Evolutionary conservation across 92 coral and sea anemone genomes (phyloP).

Genomic region (Meandrina meandrites): DNA sequence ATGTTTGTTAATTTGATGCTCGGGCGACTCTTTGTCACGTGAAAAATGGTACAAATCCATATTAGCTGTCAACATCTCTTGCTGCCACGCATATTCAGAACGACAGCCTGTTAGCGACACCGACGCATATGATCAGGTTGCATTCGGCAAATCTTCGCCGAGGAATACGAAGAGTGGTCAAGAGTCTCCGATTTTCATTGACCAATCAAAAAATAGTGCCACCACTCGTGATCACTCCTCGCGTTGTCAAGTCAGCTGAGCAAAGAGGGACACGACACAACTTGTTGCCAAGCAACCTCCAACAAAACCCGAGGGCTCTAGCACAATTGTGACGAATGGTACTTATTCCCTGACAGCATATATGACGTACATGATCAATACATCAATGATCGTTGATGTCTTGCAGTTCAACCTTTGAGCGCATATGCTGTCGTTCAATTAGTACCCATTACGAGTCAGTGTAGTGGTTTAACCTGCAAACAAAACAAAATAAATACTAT

Average conservation of each 20-base stretch:
- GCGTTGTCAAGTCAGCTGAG: neutral
- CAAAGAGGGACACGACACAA: neutral
- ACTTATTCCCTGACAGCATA: neutral
- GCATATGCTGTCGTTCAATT: neutral
- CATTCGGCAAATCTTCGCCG: neutral
- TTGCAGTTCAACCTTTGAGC: neutral
- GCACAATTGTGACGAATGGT: neutral
- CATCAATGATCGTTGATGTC: neutral
- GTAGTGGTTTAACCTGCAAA: slow-evolving; percentile 56
- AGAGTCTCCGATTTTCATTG: neutral
- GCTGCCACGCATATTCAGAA: neutral
- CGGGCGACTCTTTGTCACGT: neutral
- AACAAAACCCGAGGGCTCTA: neutral
- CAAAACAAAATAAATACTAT: neutral
- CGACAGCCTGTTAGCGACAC: neutral
- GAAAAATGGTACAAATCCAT: neutral
- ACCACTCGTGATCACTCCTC: neutral
- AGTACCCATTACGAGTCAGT: slow-evolving; percentile 41
- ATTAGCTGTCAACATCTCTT: neutral
- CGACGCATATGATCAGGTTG: neutral
- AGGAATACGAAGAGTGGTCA: neutral
- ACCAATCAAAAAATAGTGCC: neutral
- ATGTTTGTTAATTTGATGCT: too few species aligned
- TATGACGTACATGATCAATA: neutral
- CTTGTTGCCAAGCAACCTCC: neutral